These are phyloP conservation scores for Drosophila paranaensis DNA, from an alignment of 2,888 invertebrate species.

Conservation along the genomic window DNA sequence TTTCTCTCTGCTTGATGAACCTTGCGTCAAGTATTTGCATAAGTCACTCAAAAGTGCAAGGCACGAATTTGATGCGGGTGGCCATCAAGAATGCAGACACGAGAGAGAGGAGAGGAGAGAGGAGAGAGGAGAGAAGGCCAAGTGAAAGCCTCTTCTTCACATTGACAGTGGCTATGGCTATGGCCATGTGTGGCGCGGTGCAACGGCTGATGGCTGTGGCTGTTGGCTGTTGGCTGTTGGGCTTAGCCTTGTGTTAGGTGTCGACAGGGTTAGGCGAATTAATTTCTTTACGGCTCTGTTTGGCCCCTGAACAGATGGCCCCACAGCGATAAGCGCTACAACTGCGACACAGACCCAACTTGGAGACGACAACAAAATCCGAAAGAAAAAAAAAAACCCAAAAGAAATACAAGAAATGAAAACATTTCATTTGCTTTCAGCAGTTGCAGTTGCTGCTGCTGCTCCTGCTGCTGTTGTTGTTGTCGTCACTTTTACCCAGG, in stretches of 20 bases:
- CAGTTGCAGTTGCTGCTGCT: constrained; percentile 28
- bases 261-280: constrained; percentile 80
- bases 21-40: constrained; percentile 60
- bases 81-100: constrained; percentile 24
- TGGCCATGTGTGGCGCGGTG: too few species aligned
- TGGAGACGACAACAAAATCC: constrained; percentile 18
- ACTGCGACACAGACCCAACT: constrained; percentile 33
- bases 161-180: constrained; percentile 6
- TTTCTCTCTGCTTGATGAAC: constrained; percentile 31
- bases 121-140: constrained; percentile 52
- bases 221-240: constrained; percentile 16
- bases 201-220: too few species aligned
- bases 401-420: constrained; percentile 30
- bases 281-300: constrained; percentile 76
- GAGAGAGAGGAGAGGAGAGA: constrained; percentile 34
- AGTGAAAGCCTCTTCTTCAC: constrained; percentile 49
- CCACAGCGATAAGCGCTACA: constrained; percentile 57
- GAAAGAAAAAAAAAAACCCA: neutral
- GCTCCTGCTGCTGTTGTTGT: constrained; percentile 31
- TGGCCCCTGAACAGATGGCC: constrained; percentile 60
- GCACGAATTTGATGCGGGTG: constrained; percentile 62
- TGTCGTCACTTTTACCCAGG: constrained; percentile 51
- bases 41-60: constrained; percentile 66
- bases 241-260: constrained; percentile 68
- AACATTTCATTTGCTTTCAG: constrained; percentile 47